Evolutionary conservation across 2,888 invertebrate species (phyloP).

Genomic region (Nysson spinosus): DNA sequence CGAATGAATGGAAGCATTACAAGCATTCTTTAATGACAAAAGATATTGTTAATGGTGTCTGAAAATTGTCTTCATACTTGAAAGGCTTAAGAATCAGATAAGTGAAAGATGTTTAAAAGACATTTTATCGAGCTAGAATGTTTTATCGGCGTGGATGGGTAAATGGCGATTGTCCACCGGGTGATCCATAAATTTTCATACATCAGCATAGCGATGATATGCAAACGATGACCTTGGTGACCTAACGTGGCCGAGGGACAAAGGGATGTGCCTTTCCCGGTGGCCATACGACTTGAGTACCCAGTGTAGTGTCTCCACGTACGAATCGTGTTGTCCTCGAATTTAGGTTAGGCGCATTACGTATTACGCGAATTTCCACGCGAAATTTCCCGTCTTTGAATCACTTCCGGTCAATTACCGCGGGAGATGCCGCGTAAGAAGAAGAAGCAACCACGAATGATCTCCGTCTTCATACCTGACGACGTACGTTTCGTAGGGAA

Average conservation of each 20-base stretch:
- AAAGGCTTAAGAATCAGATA: too few relatives aligned
- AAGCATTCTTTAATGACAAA: too few relatives aligned
- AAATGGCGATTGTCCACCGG: slow-evolving; percentile 47
- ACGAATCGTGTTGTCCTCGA: slow-evolving; percentile 25
- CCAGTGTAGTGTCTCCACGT: slow-evolving; percentile 43
- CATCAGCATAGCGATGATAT: slow-evolving; percentile 71
- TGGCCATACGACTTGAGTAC: slow-evolving; percentile 18
- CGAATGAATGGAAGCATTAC: too few relatives aligned
- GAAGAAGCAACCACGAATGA: slow-evolving; percentile 71
- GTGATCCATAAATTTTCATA: slow-evolving; percentile 74
- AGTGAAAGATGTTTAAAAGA: slow-evolving; percentile 7
- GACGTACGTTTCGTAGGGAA: slow-evolving; percentile 62
- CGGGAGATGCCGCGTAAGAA: slow-evolving; percentile 70
- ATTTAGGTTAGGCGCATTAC: slow-evolving; percentile 51
- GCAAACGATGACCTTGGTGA: slow-evolving; percentile 77
- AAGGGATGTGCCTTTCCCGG: slow-evolving; percentile 42
- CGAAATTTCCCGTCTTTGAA: slow-evolving; percentile 9
- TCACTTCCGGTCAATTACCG: slow-evolving; percentile 5
- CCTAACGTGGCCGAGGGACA: slow-evolving; percentile 47
- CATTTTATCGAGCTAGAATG: slow-evolving; percentile 9
- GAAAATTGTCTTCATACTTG: too few relatives aligned
- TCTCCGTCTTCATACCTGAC: slow-evolving; percentile 72
- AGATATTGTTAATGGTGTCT: too few relatives aligned
- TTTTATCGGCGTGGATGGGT: slow-evolving; percentile 15
- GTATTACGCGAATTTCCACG: slow-evolving; percentile 7